Evolutionary conservation across 1,140 invertebrate genomes (phyloP).

Genomic region (Dinothrombium tinctorium): DNA sequence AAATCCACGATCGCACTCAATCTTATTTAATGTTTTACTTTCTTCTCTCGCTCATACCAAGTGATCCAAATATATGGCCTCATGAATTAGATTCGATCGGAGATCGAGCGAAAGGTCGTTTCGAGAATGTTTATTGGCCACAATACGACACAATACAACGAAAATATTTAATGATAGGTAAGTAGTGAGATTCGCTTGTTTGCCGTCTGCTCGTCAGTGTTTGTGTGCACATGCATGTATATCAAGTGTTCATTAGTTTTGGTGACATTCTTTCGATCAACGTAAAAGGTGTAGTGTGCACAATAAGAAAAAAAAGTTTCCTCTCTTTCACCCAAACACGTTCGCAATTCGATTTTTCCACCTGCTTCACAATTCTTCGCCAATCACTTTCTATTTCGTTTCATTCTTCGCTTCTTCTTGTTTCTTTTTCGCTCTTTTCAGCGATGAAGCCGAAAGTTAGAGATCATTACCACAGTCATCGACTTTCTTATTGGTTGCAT

Average conservation of each 20-base stretch:
- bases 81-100: slow-evolving; percentile 8
- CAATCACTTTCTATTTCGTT: neutral
- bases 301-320: no score
- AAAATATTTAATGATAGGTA: slow-evolving; percentile 30
- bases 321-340: no score
- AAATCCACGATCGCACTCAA: no score
- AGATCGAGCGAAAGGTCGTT: slow-evolving; percentile 7
- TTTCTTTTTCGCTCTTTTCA: slow-evolving; percentile 18
- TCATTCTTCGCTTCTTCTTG: neutral
- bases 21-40: no score
- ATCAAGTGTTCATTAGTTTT: neutral
- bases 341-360: neutral
- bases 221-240: no score
- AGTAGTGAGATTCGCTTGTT: slow-evolving; percentile 2
- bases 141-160: slow-evolving; percentile 69
- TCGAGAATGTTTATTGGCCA: slow-evolving; percentile 37
- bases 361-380: neutral
- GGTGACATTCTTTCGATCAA: neutral
- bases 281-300: no score
- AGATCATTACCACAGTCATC: slow-evolving; percentile 64
- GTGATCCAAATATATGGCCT: slow-evolving; percentile 12
- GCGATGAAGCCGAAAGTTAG: slow-evolving; percentile 42
- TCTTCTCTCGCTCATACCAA: neutral
- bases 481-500: slow-evolving; percentile 75
- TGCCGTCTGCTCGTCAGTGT: no score